Evolutionary conservation across 2,113 vertebrate genomes (phyloP).

Genomic region (Pseudopodoces humilis): DNA sequence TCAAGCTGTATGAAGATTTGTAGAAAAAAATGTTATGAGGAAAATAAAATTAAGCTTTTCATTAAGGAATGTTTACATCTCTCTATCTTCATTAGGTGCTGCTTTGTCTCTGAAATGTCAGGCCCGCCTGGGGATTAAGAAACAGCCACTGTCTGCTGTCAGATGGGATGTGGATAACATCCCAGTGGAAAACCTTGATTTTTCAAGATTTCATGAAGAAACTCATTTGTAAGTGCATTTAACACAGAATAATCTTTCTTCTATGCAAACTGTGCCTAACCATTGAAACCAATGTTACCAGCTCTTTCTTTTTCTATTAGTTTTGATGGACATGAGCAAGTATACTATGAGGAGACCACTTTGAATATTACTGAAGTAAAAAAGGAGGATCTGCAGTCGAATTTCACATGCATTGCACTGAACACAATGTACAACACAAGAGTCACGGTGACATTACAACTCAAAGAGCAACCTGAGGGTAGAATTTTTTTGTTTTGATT

Average conservation of each 20-base stretch:
- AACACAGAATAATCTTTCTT: not conserved
- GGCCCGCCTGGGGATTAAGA: slow-evolving; percentile 61
- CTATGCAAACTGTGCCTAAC: not conserved
- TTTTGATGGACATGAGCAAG: not conserved
- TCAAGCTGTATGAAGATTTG: not conserved
- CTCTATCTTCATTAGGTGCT: slow-evolving; percentile 45
- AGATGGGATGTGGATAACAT: slow-evolving; percentile 46
- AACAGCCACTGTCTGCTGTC: not conserved
- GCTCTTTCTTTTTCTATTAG: slow-evolving; percentile 15
- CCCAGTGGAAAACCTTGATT: not conserved
- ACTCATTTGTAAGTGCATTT: slow-evolving; percentile 5
- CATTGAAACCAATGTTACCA: not conserved
- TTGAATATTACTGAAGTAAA: slow-evolving; percentile 53
- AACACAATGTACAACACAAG: not conserved
- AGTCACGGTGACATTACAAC: not conserved
- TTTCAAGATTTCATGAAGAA: not conserved
- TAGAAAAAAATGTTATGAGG: not conserved
- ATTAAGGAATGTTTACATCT: not conserved
- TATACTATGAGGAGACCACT: not conserved
- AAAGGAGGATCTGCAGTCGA: slow-evolving; percentile 52
- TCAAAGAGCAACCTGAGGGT: slow-evolving; percentile 43
- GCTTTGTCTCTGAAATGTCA: slow-evolving; percentile 42
- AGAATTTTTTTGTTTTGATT: not conserved
- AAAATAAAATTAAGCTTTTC: not conserved
- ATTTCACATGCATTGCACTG: slow-evolving; percentile 32